Conservation (phyloP, 2,113 vertebrate genomes). For the Neotoma lepida region DNA sequence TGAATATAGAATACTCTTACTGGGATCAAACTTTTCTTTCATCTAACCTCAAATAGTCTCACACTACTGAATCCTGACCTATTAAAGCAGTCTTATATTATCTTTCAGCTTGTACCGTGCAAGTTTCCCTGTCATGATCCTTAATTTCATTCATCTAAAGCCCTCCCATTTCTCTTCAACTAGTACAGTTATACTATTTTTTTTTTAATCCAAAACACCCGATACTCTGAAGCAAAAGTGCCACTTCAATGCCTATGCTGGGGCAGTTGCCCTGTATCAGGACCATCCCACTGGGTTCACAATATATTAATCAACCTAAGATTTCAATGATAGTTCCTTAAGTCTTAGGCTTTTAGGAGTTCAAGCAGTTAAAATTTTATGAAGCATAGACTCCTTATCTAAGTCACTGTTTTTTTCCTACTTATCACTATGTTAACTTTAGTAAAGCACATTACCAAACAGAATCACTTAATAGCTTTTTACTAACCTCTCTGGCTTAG, state of each 20-base stretch:
- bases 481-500: background rate
- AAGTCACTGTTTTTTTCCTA: background rate
- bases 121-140: background rate
- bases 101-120: background rate
- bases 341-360: background rate
- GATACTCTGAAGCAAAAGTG: background rate
- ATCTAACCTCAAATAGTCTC: constrained; percentile 8
- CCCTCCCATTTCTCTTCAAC: background rate
- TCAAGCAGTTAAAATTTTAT: background rate
- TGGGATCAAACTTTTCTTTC: constrained; percentile 1
- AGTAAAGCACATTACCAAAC: background rate
- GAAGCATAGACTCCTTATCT: background rate
- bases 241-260: background rate
- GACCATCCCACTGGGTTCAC: background rate
- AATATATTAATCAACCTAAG: background rate
- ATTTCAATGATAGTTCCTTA: background rate
- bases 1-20: constrained; percentile 29
- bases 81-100: background rate
- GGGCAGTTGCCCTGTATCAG: background rate
- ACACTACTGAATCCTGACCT: background rate
- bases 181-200: background rate
- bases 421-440: background rate
- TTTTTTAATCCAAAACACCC: background rate
- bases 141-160: background rate
- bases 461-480: background rate